These are phyloP conservation scores for Etheostoma nigrum DNA, from an alignment of 2,797 vertebrate species.

Conservation along the genomic window DNA sequence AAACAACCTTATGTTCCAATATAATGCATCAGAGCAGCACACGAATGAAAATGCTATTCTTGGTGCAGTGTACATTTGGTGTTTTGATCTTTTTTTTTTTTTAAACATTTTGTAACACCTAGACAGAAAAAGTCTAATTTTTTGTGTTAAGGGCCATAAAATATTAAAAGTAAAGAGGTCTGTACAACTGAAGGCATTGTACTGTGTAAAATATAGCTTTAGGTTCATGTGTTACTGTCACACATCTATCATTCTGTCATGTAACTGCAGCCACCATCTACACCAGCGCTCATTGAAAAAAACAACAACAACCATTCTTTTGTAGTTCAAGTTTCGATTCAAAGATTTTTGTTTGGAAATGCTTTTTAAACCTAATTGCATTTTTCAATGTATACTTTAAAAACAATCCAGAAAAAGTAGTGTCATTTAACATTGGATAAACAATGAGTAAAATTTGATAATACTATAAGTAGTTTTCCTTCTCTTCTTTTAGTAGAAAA, in stretches of 20 bases:
- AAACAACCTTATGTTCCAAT: constrained; percentile 15
- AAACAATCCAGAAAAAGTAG: constrained; percentile 61
- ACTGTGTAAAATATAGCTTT: constrained; percentile 42
- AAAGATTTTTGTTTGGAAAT: constrained; percentile 85
- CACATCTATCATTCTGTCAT: not conserved
- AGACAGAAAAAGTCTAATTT: constrained; percentile 41
- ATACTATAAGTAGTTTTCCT: constrained; percentile 70
- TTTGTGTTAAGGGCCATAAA: constrained; percentile 45
- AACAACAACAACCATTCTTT: constrained; percentile 54
- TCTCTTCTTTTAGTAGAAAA: constrained; percentile 82
- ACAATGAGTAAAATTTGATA: constrained; percentile 74
- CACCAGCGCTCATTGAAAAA: constrained; percentile 61
- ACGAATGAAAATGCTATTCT: constrained; percentile 42
- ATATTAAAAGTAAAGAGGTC: constrained; percentile 54
- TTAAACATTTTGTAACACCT: constrained; percentile 20
- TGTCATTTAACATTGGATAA: constrained; percentile 72
- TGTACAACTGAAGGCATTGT: constrained; percentile 60
- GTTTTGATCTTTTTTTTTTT: constrained; percentile 48
- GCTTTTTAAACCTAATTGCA: constrained; percentile 76
- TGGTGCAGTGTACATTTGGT: constrained; percentile 63
- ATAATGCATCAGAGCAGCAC: constrained; percentile 28
- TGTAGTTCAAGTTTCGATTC: constrained; percentile 85
- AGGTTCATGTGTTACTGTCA: constrained; percentile 30
- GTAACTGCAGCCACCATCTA: constrained; percentile 55
- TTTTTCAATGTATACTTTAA: constrained; percentile 56